phyloP scores from a whole-genome alignment of 1,140 invertebrate species.

The Scylla paramamosain region DNA sequence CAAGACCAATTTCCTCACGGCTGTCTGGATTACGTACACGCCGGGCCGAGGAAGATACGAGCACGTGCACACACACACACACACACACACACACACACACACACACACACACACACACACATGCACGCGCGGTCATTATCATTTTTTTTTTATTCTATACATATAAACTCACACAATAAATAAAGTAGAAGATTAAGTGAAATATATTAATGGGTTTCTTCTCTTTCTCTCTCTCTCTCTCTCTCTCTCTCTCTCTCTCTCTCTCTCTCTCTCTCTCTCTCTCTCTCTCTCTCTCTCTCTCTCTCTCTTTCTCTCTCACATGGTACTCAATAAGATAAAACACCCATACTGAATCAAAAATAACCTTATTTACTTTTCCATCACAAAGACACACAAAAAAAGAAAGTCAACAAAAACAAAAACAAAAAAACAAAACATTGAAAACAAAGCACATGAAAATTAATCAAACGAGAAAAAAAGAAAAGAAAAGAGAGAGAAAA shows the following conservation, averaged over 20 bases:
- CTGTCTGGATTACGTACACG: constrained; percentile 26
- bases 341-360: too few species aligned
- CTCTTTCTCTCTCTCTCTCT: constrained; percentile 1
- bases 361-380: not conserved
- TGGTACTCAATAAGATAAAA: not conserved
- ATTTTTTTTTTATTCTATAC: not conserved
- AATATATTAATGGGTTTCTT: not conserved
- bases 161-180: not conserved
- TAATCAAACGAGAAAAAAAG: too few species aligned
- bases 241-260: constrained; percentile 26
- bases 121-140: too few species aligned
- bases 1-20: not conserved
- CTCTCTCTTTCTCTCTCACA: not conserved
- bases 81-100: constrained; percentile 51
- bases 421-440: not conserved
- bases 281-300: constrained; percentile 49
- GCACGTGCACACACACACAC: not conserved
- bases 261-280: constrained; percentile 42
- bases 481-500: too few species aligned
- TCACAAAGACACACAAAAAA: too few species aligned
- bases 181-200: not conserved
- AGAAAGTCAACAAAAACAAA: not conserved
- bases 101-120: not conserved
- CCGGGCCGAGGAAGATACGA: not conserved
- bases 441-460: not conserved